A percentile compares a stretch with the other conserved stretches of the same genome.
phyloP scores from a whole-genome alignment of 2,797 vertebrate genomes.

The Bradypodion pumilum region DNA sequence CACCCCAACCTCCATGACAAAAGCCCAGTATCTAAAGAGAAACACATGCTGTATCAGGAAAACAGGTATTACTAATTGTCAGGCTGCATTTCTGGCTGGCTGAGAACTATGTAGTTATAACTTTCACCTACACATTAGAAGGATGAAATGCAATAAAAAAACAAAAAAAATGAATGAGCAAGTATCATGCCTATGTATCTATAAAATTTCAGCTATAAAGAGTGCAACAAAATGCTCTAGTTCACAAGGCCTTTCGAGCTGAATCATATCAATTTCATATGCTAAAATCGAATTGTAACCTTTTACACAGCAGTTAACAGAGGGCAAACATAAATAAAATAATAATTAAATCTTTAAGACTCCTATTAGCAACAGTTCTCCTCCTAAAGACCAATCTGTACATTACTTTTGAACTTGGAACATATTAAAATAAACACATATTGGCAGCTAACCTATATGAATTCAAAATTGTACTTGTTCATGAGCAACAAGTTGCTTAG shows the following conservation, averaged over 20 bases:
- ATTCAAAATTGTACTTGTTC: background rate
- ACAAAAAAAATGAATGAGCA: background rate
- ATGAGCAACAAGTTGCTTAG: background rate
- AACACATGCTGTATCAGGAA: background rate
- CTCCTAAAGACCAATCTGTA: background rate
- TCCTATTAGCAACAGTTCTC: background rate
- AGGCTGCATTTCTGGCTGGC: background rate
- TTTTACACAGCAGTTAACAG: background rate
- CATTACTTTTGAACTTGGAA: background rate
- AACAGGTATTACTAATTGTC: constrained; percentile 16
- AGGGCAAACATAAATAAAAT: background rate
- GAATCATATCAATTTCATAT: background rate
- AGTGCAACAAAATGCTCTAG: background rate
- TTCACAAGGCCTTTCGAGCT: background rate
- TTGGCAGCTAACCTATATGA: background rate
- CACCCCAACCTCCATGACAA: background rate
- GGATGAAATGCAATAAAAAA: background rate
- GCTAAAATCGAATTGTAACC: background rate
- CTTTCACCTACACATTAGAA: background rate
- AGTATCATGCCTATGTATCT: background rate
- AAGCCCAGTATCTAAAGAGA: background rate
- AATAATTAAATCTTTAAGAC: background rate
- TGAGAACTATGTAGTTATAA: background rate
- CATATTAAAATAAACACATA: background rate
- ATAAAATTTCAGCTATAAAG: background rate